phyloP scores from a whole-genome alignment of 2,888 invertebrate species.

The Clistopyga incitator region DNA sequence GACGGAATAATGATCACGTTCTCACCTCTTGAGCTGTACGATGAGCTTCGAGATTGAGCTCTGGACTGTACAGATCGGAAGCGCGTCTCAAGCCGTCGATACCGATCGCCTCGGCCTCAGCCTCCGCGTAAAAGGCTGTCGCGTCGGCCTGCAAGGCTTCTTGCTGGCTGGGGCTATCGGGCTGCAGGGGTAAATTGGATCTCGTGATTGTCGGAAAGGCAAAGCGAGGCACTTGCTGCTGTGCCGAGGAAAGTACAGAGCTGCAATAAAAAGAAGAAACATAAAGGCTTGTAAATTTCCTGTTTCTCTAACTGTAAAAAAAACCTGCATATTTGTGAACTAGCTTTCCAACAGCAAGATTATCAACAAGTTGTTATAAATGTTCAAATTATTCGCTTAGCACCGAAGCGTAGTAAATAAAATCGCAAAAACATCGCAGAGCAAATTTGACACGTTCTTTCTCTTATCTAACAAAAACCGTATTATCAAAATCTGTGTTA shows the following conservation, averaged over 20 bases:
- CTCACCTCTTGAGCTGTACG: slow-evolving; percentile 82
- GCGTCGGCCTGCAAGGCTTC: slow-evolving; percentile 65
- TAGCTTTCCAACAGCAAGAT: too few relatives aligned
- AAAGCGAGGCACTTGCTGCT: slow-evolving; percentile 78
- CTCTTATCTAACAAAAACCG: too few relatives aligned
- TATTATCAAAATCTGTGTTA: too few relatives aligned
- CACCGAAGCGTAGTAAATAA: too few relatives aligned
- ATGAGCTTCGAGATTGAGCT: slow-evolving; percentile 82
- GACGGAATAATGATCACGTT: not conserved
- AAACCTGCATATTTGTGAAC: too few relatives aligned
- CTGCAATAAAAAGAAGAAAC: slow-evolving; percentile 70
- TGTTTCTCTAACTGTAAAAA: not conserved
- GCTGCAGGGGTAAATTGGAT: slow-evolving; percentile 65
- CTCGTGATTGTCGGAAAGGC: slow-evolving; percentile 73
- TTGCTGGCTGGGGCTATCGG: slow-evolving; percentile 61
- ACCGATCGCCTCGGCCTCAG: slow-evolving; percentile 67
- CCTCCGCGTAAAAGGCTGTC: slow-evolving; percentile 73
- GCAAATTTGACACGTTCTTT: too few relatives aligned
- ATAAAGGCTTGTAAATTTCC: not conserved
- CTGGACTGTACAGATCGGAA: slow-evolving; percentile 82
- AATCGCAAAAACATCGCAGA: too few relatives aligned
- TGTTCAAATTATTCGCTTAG: too few relatives aligned
- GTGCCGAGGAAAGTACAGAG: slow-evolving; percentile 78
- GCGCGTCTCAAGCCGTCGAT: slow-evolving; percentile 70
- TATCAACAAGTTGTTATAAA: too few relatives aligned